Evolutionary conservation across 2,113 vertebrate genomes (phyloP), one percentile per base, ranked within the genome.

Genomic region (Rhegmatorhina hoffmannsi): DNA sequence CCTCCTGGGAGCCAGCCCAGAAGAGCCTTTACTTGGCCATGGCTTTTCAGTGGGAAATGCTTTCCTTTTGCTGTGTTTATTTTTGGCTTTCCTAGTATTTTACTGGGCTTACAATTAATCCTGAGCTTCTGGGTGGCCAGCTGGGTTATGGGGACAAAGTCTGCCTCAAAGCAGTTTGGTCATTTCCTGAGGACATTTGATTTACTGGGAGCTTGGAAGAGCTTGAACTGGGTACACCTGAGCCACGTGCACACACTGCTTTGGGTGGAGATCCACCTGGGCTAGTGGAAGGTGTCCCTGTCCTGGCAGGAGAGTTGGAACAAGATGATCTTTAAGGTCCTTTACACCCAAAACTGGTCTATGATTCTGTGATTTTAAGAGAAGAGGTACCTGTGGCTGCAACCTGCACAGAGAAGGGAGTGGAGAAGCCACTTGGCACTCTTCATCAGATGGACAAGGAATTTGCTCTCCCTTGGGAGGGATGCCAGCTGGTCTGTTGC

Each of bases 71-170:
- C 72, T 76, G n/a, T 87, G 44, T 96, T 96, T 97, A 49, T 92
- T 96, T 91, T 94, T 67, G 46, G 92, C 84, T 94, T 94, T 95
- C 46, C 49, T 47, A 7, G 40, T 60, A 69, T 73, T 96, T 95
- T 76, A 13, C 84, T 75, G 82, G 84, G 72, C 46, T 95, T 84
- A 77, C 56, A 90, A 47, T 46, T 87, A 94, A 93, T 91, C 72
- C 43, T 69, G 55, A 87, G 75, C 66, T 53, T 46, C 62, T 18
- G 70, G 75, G 60, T 66, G 68, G 74, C 76, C 89, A 88, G 56
- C 75, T 90, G 94, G 94, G 81, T 74, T 91, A 70, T 1, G 0
- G 31, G 23, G 60, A 84, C 72, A 64, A 31, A 44, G 58, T 64
- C 67, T 44, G 76, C 75, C 82, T 78, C 63, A 77, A 59, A 58